These are phyloP conservation scores for Toxotes lorentzi DNA, from an alignment of 2,797 vertebrate species.

Conservation along the genomic window DNA sequence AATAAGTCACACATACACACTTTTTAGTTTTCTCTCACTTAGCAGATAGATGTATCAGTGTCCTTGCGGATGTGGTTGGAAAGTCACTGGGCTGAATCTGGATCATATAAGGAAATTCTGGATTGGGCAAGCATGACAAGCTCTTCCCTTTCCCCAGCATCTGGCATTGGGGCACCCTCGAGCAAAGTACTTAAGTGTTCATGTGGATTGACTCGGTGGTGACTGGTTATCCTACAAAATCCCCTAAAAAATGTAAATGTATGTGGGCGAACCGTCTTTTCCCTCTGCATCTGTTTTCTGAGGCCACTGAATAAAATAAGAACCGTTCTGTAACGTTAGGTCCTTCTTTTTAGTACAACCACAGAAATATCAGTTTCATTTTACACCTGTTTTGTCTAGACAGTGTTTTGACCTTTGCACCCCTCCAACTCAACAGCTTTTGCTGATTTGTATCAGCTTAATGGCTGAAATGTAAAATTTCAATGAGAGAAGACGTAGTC, in stretches of 20 bases:
- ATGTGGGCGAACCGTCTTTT: neutral
- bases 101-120: conserved; percentile 14
- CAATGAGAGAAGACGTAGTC: conserved; percentile 10
- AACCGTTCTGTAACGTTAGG: neutral
- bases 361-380: conserved; percentile 6
- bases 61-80: neutral
- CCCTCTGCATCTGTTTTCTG: neutral
- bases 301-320: conserved; percentile 14
- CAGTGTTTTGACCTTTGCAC: conserved; percentile 25
- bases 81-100: conserved; percentile 17
- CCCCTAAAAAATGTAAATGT: conserved; percentile 30
- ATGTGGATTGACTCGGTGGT: conserved; percentile 12
- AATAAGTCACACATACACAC: neutral
- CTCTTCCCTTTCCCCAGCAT: conserved; percentile 10
- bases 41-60: neutral
- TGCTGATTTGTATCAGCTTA: conserved; percentile 16
- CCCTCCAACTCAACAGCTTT: conserved; percentile 7
- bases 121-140: neutral
- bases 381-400: conserved; percentile 25
- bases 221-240: conserved; percentile 30
- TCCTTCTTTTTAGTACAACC: neutral
- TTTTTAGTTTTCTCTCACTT: neutral
- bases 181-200: conserved; percentile 16
- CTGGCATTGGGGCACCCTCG: conserved; percentile 5
- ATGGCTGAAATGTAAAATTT: conserved; percentile 30